Evolutionary conservation across 2,888 invertebrate species (phyloP), one percentile per base, ranked within the genome.

Genomic region (Neelides folsomi): DNA sequence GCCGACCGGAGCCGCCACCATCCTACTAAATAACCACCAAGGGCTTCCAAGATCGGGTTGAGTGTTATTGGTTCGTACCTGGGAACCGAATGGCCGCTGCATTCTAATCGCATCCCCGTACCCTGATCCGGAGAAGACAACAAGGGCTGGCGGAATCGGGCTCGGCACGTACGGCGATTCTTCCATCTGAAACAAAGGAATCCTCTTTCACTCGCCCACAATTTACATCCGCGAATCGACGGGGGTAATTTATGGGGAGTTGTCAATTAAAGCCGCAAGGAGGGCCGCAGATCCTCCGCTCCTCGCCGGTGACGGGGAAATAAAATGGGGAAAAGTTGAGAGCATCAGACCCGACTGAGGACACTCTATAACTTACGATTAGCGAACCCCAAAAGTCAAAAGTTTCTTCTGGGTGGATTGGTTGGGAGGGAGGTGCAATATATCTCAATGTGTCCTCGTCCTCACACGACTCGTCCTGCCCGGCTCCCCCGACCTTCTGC

Each of bases 41-140:
- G n/a, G n/a, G n/a, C n/a, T n/a, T n/a, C n/a, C n/a, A n/a, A n/a
- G n/a, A n/a, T n/a, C 27, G 27, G 27, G 27, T 27, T 27, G 27
- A 27, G 27, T 27, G 27, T 27, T 27, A 27, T 27, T 27, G 27
- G 27, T 27, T 68, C 70, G 70, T 70, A 81, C 81, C 78, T 81
- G 79, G 69, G 79, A 76, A 73, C 80, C 80, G 73, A 81, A 82
- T 67, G 82, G 81, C 71, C 82, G 76, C 73, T 82, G 82, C 73
- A 82, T 80, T 72, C 82, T 75, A 66, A 82, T 75, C 65, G 81
- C 80, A 74, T 82, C 82, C 70, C 81, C 79, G 71, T 82, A 75
- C 68, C 80, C 80, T 67, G 81, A 80, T 75, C 82, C 81, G 64
- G 82, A 82, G 71, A 82, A 79, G 64, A 82, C 82, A 68, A 82